A percentile compares a stretch with the other conserved stretches of the same genome.
These are phyloP conservation scores for Drosophila stalkeri DNA, from an alignment of 2,888 invertebrate genomes.

Conservation along the genomic window DNA sequence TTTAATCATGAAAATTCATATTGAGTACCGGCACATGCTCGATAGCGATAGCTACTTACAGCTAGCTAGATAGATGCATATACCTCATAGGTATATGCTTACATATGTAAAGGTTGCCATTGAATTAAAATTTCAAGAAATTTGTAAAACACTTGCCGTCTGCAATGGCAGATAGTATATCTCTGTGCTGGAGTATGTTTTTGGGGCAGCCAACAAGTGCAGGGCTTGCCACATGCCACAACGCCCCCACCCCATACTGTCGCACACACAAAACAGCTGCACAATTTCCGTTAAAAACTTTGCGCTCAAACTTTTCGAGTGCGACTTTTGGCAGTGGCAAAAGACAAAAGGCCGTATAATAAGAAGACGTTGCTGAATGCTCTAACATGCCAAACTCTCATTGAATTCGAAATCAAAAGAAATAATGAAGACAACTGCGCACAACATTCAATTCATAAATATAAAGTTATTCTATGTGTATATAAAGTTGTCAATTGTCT, in stretches of 20 bases:
- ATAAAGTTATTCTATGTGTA: neutral
- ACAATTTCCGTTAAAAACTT: constrained; percentile 75
- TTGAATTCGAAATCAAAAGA: neutral
- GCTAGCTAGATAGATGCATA: neutral
- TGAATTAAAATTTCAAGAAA: constrained; percentile 72
- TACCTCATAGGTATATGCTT: constrained; percentile 4
- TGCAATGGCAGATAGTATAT: constrained; percentile 26
- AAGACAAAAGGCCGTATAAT: constrained; percentile 15
- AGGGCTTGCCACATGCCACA: neutral
- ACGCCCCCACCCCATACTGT: neutral
- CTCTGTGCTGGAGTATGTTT: neutral
- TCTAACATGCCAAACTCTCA: constrained; percentile 3
- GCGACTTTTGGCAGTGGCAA: constrained; percentile 65
- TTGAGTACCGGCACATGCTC: constrained; percentile 54
- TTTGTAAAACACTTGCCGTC: constrained; percentile 48
- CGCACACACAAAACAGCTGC: constrained; percentile 77
- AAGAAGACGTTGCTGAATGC: constrained; percentile 27
- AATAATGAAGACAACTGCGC: neutral
- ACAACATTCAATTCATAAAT: neutral
- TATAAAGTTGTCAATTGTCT: neutral
- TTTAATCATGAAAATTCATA: constrained; percentile 78
- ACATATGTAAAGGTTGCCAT: constrained; percentile 41
- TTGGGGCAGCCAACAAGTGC: constrained; percentile 57
- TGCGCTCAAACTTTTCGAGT: constrained; percentile 69
- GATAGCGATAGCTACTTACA: constrained; percentile 32